A percentile compares a stretch with the other conserved stretches of the same genome.
Conservation (phyloP, 2,113 vertebrate genomes). For the Eptesicus fuscus region DNA sequence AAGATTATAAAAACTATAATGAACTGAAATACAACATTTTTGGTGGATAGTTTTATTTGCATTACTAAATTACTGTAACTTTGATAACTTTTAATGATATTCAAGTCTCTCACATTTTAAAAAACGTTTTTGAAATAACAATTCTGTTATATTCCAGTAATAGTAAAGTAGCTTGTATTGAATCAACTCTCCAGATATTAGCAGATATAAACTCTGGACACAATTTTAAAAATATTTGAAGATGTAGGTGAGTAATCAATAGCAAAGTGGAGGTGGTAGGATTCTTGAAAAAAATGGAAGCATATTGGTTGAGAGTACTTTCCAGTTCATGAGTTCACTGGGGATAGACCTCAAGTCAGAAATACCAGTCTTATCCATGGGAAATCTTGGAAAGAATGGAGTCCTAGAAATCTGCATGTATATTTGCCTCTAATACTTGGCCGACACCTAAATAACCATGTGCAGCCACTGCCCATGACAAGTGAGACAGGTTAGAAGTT, state of each 20-base stretch:
- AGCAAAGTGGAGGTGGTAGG: background rate
- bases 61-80: conserved; percentile 11
- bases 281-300: background rate
- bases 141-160: background rate
- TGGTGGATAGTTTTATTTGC: background rate
- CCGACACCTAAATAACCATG: background rate
- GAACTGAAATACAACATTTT: background rate
- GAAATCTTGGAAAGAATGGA: background rate
- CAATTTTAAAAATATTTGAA: background rate
- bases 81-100: background rate
- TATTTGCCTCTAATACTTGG: background rate
- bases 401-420: background rate
- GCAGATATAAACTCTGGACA: background rate
- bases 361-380: background rate
- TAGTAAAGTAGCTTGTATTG: background rate
- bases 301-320: background rate
- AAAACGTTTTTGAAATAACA: background rate
- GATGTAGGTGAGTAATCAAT: background rate
- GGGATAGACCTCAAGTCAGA: background rate
- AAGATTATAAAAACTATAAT: background rate
- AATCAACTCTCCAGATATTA: background rate
- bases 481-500: background rate
- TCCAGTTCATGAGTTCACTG: background rate
- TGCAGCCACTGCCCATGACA: background rate
- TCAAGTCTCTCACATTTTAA: background rate